Evolutionary conservation across 2,113 vertebrate species (phyloP).

Genomic region (Arizona elegans): DNA sequence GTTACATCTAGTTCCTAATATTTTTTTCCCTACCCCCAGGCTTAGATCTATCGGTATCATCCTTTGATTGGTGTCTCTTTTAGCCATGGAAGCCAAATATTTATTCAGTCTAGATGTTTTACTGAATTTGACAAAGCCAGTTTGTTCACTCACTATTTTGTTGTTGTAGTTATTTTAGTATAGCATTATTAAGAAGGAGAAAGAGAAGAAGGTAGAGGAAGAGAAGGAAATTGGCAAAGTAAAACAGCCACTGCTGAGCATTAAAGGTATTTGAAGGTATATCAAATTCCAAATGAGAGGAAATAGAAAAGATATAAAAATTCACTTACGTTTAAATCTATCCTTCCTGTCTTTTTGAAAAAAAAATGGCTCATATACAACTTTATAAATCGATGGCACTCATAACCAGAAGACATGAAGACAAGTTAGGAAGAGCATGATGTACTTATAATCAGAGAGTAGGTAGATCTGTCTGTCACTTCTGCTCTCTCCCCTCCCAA

Average conservation of each 20-base stretch:
- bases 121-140: neutral
- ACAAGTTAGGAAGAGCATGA: neutral
- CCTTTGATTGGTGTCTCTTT: neutral
- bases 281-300: neutral
- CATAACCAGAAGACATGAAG: neutral
- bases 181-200: neutral
- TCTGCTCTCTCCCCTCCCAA: neutral
- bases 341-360: neutral
- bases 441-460: neutral
- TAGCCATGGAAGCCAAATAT: neutral
- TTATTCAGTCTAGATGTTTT: neutral
- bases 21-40: neutral
- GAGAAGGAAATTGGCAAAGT: slow-evolving; percentile 4
- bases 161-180: neutral
- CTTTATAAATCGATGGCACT: neutral
- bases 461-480: neutral
- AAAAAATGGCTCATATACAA: neutral
- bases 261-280: neutral
- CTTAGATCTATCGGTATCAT: slow-evolving; percentile 1
- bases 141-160: neutral
- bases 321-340: neutral
- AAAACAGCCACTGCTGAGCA: neutral
- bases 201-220: too few relatives aligned
- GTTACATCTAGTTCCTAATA: slow-evolving; percentile 4
- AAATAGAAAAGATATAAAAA: neutral